Conservation (phyloP, 2,797 vertebrate species). For the Crax fasciolata region DNA sequence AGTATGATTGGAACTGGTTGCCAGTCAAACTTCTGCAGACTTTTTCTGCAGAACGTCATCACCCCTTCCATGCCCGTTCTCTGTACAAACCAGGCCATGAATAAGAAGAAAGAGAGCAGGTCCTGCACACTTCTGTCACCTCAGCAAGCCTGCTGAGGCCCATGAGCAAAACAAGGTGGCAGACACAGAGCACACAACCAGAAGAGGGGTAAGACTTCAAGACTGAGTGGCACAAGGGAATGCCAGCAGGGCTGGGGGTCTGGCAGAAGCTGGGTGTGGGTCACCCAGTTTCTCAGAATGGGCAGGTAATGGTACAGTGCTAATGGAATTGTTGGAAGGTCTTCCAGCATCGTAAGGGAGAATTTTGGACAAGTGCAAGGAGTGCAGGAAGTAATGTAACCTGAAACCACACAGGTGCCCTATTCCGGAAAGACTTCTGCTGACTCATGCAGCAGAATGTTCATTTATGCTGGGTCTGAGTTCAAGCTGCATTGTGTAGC, state of each 20-base stretch:
- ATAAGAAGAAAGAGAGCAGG: neutral
- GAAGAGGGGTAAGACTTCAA: neutral
- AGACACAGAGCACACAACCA: neutral
- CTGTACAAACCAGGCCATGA: neutral
- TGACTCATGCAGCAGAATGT: neutral
- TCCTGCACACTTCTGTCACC: neutral
- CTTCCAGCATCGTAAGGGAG: neutral
- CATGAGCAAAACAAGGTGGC: neutral
- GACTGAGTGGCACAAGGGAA: neutral
- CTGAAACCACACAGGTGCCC: neutral
- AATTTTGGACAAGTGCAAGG: neutral
- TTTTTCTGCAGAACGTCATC: neutral
- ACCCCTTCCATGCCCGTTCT: neutral
- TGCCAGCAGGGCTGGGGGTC: neutral
- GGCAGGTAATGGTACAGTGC: neutral
- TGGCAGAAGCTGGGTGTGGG: accelerated
- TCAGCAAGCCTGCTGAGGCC: neutral
- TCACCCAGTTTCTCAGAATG: neutral
- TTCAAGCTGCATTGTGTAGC: accelerated
- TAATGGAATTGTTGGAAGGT: neutral
- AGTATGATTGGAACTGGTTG: neutral
- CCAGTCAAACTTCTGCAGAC: neutral
- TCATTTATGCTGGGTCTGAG: neutral
- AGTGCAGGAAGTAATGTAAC: neutral
- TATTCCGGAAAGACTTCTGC: neutral